Percentiles rank a stretch among this genome's conserved stretches.
Evolutionary conservation across 2,113 vertebrate genomes (phyloP).

Genomic region (Fulica atra): DNA sequence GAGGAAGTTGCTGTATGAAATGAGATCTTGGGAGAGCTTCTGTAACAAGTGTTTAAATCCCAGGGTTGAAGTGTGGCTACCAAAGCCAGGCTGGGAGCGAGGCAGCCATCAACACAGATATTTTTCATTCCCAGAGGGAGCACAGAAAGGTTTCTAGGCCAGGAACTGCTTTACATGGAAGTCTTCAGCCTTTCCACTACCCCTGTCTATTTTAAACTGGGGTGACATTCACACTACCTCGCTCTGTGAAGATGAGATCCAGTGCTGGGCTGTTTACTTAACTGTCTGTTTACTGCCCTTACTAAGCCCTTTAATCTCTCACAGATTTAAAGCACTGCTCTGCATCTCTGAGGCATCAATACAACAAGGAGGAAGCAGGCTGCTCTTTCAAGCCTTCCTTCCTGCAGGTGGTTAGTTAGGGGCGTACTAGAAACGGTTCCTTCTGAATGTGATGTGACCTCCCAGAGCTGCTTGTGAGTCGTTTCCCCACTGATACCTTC

Average conservation of each 20-base stretch:
- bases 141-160: conserved; percentile 27
- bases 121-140: conserved; percentile 45
- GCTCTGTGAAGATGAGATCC: conserved; percentile 56
- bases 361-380: not conserved
- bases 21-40: not conserved
- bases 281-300: conserved; percentile 67
- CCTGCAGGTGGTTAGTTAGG: not conserved
- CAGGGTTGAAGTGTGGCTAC: conserved; percentile 45
- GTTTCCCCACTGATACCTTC: not conserved
- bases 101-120: conserved; percentile 17
- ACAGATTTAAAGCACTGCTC: conserved; percentile 31
- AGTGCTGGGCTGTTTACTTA: conserved; percentile 77
- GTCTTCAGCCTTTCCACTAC: conserved; percentile 34
- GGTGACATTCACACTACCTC: conserved; percentile 73
- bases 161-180: conserved; percentile 31
- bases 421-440: not conserved
- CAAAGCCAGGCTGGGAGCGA: conserved; percentile 38
- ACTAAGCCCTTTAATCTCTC: conserved; percentile 52
- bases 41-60: conserved; percentile 10
- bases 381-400: not conserved
- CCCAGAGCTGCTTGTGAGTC: conserved; percentile 22
- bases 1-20: conserved; percentile 30
- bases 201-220: conserved; percentile 55
- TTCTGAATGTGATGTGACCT: not conserved
- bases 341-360: conserved; percentile 33